These are phyloP conservation scores for Pangasius krempfi DNA, from an alignment of 2,797 vertebrate species.

Conservation along the genomic window DNA sequence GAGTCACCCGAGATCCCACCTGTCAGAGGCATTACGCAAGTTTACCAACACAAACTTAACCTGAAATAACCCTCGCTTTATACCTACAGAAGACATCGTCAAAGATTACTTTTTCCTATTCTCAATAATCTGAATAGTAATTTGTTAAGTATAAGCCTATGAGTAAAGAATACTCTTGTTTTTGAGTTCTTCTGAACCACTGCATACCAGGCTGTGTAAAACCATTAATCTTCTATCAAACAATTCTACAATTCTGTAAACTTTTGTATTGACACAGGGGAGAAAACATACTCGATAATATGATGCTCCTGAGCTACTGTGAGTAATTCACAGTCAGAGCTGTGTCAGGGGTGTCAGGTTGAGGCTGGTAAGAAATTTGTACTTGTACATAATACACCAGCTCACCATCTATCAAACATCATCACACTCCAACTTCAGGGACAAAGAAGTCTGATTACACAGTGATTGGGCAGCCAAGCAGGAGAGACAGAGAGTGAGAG, in stretches of 20 bases:
- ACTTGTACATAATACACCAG: background rate
- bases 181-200: background rate
- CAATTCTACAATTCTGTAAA: background rate
- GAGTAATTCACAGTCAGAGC: background rate
- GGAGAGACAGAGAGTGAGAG: background rate
- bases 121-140: background rate
- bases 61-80: conserved; percentile 24
- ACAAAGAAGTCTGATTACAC: background rate
- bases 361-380: background rate
- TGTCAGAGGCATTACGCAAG: conserved; percentile 28
- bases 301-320: background rate
- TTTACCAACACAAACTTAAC: conserved; percentile 35
- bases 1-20: conserved; percentile 47
- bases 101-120: background rate
- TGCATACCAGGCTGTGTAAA: background rate
- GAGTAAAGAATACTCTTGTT: background rate
- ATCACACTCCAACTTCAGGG: background rate
- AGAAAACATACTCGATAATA: background rate
- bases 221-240: background rate
- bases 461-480: background rate
- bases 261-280: background rate
- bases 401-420: background rate
- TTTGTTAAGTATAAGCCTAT: background rate
- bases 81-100: background rate
- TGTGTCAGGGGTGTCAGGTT: background rate